Percentiles rank a stretch among this genome's conserved stretches.
Evolutionary conservation across 2,797 vertebrate species (phyloP).

Genomic region (Rhodeus uyekii): DNA sequence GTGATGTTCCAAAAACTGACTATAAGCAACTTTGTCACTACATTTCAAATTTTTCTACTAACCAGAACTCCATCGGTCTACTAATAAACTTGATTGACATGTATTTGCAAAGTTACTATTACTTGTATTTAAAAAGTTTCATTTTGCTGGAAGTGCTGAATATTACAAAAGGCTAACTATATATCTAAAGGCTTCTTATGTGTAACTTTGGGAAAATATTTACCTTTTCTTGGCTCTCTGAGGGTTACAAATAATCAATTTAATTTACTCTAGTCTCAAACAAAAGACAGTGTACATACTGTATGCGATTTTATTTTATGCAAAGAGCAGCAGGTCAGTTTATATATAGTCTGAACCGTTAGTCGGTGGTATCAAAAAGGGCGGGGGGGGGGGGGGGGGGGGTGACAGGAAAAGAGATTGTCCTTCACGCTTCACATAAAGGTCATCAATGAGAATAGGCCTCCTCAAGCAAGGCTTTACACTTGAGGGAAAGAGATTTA

Average conservation of each 20-base stretch:
- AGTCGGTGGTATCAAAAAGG: slow-evolving; percentile 17
- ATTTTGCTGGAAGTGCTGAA: too few relatives aligned
- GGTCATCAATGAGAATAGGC: slow-evolving; percentile 67
- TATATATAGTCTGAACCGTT: slow-evolving; percentile 73
- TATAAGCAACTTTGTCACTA: background rate
- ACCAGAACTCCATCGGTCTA: background rate
- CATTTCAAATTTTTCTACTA: background rate
- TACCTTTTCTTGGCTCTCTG: background rate
- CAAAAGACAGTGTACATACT: too few relatives aligned
- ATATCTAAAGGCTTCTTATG: background rate
- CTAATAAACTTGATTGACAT: background rate
- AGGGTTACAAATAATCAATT: background rate
- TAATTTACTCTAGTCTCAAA: background rate
- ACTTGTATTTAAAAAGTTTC: too few relatives aligned
- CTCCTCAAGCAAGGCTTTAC: slow-evolving; percentile 56
- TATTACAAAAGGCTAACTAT: background rate
- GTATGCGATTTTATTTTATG: background rate
- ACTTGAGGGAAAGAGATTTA: background rate
- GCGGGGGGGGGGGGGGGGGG: slow-evolving; percentile 18
- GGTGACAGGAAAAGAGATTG: slow-evolving; percentile 43
- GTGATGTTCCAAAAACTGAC: background rate
- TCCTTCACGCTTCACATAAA: slow-evolving; percentile 63
- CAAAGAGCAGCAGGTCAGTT: background rate
- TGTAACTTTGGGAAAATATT: too few relatives aligned
- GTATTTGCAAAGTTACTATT: background rate